These are phyloP conservation scores for Cephus cinctus DNA, from an alignment of 1,140 invertebrate genomes.

Conservation along the genomic window DNA sequence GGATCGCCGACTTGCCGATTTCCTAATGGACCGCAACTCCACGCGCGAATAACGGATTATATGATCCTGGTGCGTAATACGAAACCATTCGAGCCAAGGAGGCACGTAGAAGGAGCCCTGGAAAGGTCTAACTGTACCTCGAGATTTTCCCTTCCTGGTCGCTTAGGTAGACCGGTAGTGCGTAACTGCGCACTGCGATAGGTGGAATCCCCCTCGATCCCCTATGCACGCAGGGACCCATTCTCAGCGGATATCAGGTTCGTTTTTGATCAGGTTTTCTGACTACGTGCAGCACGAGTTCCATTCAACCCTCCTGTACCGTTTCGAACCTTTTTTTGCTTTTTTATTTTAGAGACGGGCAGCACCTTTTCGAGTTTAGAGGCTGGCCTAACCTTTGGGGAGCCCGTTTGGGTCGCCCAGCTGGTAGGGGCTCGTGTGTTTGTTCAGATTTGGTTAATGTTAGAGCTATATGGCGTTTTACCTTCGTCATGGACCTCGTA, in stretches of 20 bases:
- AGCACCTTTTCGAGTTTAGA: slow-evolving; percentile 7
- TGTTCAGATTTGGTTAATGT: slow-evolving; percentile 51
- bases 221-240: no score
- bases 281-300: slow-evolving; percentile 24
- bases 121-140: slow-evolving; percentile 22
- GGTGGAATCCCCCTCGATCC: no score
- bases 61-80: no score
- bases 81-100: no score
- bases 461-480: slow-evolving; percentile 27
- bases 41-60: slow-evolving; percentile 11
- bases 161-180: no score
- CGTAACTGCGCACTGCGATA: no score
- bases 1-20: slow-evolving; percentile 23
- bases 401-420: slow-evolving; percentile 17
- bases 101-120: no score
- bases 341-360: slow-evolving; percentile 19
- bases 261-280: slow-evolving; percentile 30
- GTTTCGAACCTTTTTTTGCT: slow-evolving; percentile 29
- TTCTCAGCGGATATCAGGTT: slow-evolving; percentile 32
- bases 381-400: neutral
- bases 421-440: slow-evolving; percentile 33
- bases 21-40: neutral
- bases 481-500: slow-evolving; percentile 30
- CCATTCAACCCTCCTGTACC: slow-evolving; percentile 31
- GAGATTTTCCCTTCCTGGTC: slow-evolving; percentile 1